phyloP scores from a whole-genome alignment of 2,888 invertebrate genomes.

The Tetanocera ferruginea region DNA sequence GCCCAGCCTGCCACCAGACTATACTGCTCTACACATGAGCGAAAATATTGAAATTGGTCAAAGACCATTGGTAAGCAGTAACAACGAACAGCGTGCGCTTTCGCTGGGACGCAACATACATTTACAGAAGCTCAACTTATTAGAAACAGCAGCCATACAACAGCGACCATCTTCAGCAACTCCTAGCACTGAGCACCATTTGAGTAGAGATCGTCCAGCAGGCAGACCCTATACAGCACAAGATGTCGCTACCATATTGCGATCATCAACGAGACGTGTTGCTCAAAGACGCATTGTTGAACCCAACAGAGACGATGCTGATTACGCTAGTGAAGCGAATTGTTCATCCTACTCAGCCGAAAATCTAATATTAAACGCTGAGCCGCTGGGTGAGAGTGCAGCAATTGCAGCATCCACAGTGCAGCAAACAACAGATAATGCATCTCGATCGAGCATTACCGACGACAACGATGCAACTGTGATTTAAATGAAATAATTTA shows the following conservation, averaged over 20 bases:
- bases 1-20: constrained; percentile 52
- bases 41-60: constrained; percentile 49
- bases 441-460: constrained; percentile 41
- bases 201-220: constrained; percentile 1
- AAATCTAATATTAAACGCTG: constrained; percentile 56
- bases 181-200: constrained; percentile 18
- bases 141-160: constrained; percentile 3
- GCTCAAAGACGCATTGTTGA: neutral
- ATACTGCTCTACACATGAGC: constrained; percentile 52
- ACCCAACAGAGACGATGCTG: no score
- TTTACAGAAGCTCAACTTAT: constrained; percentile 42
- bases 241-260: constrained; percentile 56
- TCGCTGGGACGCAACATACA: constrained; percentile 58
- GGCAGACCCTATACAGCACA: constrained; percentile 51
- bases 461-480: constrained; percentile 52
- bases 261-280: constrained; percentile 47
- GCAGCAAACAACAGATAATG: neutral
- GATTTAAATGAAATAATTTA: constrained; percentile 49
- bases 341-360: constrained; percentile 53
- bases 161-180: constrained; percentile 43
- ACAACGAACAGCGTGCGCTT: constrained; percentile 56
- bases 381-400: constrained; percentile 55
- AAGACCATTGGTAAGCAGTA: constrained; percentile 51
- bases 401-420: constrained; percentile 45
- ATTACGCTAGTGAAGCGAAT: neutral